Evolutionary conservation across 2,113 vertebrate species (phyloP).

Genomic region (Melozone crissalis): DNA sequence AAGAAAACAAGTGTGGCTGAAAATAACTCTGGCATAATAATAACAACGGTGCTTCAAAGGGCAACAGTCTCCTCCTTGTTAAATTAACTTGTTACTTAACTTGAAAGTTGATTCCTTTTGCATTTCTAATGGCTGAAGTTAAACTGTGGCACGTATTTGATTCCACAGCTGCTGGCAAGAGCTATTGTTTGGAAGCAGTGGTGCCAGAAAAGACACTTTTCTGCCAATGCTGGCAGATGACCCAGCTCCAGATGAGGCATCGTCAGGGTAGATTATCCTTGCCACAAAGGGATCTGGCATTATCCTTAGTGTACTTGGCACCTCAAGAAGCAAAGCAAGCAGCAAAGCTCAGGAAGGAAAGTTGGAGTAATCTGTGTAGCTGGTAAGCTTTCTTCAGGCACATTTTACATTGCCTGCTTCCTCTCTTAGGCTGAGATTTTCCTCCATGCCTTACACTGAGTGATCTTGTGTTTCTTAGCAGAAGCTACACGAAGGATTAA

Average conservation of each 20-base stretch:
- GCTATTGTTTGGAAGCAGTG: background rate
- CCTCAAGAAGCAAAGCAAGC: background rate
- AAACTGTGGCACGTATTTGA: background rate
- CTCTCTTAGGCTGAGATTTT: background rate
- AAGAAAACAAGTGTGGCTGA: background rate
- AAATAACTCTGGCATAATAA: background rate
- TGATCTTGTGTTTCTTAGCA: background rate
- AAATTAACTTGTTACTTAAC: background rate
- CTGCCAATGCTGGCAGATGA: background rate
- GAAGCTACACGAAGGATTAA: background rate
- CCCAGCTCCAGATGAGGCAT: background rate
- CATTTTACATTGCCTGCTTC: background rate
- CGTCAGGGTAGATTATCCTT: background rate
- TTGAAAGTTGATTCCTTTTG: background rate
- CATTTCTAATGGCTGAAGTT: background rate
- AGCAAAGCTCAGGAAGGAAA: background rate
- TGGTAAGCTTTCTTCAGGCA: background rate
- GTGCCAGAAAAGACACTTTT: background rate
- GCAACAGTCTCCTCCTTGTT: background rate
- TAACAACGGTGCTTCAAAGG: background rate
- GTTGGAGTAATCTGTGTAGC: background rate
- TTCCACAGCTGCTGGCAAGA: background rate
- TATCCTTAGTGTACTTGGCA: background rate
- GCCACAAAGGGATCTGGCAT: background rate
- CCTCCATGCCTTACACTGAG: background rate